Base-by-base conservation (phyloP, 2,113 vertebrate genomes). In the Propithecus coquereli region DNA sequence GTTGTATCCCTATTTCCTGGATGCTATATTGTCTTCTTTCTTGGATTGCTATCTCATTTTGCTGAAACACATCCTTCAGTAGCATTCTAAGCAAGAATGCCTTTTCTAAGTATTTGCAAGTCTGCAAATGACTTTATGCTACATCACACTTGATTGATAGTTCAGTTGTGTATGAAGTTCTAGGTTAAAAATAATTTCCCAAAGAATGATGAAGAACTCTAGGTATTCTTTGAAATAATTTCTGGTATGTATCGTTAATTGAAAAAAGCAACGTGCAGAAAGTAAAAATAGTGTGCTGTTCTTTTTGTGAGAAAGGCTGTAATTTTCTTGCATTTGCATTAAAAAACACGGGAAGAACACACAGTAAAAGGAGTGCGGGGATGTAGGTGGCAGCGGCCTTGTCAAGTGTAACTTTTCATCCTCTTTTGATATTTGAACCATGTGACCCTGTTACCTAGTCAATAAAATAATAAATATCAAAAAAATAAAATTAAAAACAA, bases 181-280 rank as follows among this genome's bases (percentile, higher is more conserved):
- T 77, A 57, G 52, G 66, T 93, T 88, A 91, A 92, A 94, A 94
- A 47, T 73, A 61, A 25, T 40, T 81, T 93, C 54, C 83, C 27
- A 30, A 71, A 82, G 83, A 27, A 73, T 8, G n/a, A 25, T 14
- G 32, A 59, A 40, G 45, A 34, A 73, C 34, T 65, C 43, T 34
- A 0, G 34, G 54, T 20, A 7, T 76, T 84, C 68, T 93, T 71
- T 77, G 57, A 83, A 52, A 68, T 77, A 14, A 61, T 65, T 50
- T 91, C 66, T 30, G 43, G 37, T 5, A 5, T 17, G 11, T 59
- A 22, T n/a, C 52, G 77, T 77, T 93, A 57, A 45, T 22, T 34
- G 59, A 79, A 57, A 22, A 63, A 63, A 30, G 61, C 61, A 63
- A 22, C 6, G 22, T 30, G 18, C 10, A 3, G 34, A 30, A 32